Evolutionary conservation across 2,888 invertebrate genomes (phyloP).

Genomic region (Cloeon dipterum): DNA sequence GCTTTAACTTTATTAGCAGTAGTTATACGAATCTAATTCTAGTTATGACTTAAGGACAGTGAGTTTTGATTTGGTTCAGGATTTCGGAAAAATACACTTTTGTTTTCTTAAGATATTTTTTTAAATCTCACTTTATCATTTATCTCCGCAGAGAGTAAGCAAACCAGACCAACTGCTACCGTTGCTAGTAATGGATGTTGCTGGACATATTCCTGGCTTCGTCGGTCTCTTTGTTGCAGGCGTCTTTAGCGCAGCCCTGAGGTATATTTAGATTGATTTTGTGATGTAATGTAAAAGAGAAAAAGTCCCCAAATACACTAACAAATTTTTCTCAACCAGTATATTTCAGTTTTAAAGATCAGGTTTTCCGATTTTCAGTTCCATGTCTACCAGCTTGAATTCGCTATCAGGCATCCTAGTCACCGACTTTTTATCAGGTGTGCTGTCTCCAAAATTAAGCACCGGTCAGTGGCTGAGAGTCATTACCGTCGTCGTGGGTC

Average conservation of each 20-base stretch:
- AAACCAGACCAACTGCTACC: constrained; percentile 63
- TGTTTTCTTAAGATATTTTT: too few relatives aligned
- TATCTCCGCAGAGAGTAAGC: constrained; percentile 15
- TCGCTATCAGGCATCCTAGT: not conserved
- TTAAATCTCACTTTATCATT: too few relatives aligned
- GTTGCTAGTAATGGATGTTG: constrained; percentile 61
- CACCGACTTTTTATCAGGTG: not conserved
- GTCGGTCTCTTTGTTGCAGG: constrained; percentile 77
- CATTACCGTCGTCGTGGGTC: not conserved
- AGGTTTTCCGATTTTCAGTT: not conserved
- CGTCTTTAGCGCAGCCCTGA: constrained; percentile 74
- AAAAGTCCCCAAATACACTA: too few relatives aligned
- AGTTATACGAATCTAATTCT: too few relatives aligned
- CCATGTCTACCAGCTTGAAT: constrained; percentile 1
- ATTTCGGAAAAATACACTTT: too few relatives aligned
- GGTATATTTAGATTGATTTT: too few relatives aligned
- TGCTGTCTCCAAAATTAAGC: not conserved
- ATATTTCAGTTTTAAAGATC: too few relatives aligned
- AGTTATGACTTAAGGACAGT: too few relatives aligned
- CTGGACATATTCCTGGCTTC: constrained; percentile 52
- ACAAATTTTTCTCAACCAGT: too few relatives aligned
- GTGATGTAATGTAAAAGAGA: too few relatives aligned
- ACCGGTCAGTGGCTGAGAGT: not conserved
- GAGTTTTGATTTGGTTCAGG: too few relatives aligned
- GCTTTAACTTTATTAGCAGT: too few relatives aligned